Conservation (phyloP, 2,797 vertebrate species). For the Halcyon badia region DNA sequence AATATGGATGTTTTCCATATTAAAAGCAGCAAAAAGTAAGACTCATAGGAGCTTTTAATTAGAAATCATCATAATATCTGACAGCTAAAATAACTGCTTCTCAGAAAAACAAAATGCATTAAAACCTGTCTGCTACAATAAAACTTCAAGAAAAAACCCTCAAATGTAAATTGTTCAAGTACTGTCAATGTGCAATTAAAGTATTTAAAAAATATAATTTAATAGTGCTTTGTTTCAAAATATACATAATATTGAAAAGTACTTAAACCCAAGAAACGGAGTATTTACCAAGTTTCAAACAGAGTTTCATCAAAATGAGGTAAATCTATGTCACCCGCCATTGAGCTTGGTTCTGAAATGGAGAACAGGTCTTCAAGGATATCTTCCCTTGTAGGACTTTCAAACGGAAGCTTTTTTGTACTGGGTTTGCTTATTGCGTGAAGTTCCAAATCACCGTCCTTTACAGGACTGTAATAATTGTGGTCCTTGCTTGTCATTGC, state of each 20-base stretch:
- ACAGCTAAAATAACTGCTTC: neutral
- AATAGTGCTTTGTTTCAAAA: conserved; percentile 57
- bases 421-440: neutral
- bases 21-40: conserved; percentile 49
- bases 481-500: neutral
- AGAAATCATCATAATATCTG: neutral
- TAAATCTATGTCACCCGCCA: conserved; percentile 81
- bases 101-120: conserved; percentile 23
- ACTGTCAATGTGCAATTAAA: conserved; percentile 57
- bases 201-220: conserved; percentile 54
- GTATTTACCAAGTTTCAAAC: conserved; percentile 79
- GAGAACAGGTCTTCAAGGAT: conserved; percentile 89
- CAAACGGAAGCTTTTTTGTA: conserved; percentile 48
- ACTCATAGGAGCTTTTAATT: neutral
- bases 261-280: neutral
- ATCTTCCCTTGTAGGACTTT: conserved; percentile 71
- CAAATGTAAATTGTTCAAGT: conserved; percentile 60
- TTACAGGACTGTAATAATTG: conserved; percentile 49
- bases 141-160: neutral
- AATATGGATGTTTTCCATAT: neutral
- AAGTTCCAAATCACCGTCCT: neutral
- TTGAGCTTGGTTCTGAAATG: conserved; percentile 73
- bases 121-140: neutral
- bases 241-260: conserved; percentile 52
- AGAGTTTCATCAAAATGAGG: conserved; percentile 86